Evolutionary conservation across 2,113 vertebrate genomes (phyloP).

Genomic region (Rattus rattus): DNA sequence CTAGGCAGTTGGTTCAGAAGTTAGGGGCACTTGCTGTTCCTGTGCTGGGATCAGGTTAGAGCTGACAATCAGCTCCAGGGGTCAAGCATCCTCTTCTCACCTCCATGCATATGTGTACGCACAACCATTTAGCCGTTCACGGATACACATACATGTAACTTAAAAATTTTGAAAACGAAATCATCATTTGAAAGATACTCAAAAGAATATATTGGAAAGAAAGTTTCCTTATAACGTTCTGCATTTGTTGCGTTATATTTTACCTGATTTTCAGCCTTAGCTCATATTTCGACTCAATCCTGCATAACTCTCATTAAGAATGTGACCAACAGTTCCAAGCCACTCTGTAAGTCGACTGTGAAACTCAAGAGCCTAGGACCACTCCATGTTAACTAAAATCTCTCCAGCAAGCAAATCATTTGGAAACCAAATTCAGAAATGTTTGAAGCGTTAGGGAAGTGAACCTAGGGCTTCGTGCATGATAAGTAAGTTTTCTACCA

Average conservation of each 20-base stretch:
- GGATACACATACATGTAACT: background rate
- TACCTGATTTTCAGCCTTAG: conserved; percentile 6
- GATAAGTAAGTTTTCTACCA: background rate
- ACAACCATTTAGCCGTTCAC: background rate
- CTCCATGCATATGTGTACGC: background rate
- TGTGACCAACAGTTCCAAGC: background rate
- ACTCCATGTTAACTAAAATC: background rate
- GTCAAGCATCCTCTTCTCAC: background rate
- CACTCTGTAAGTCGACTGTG: background rate
- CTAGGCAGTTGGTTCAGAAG: background rate
- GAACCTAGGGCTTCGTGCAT: background rate
- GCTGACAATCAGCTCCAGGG: background rate
- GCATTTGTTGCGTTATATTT: conserved; percentile 17
- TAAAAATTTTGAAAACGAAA: background rate
- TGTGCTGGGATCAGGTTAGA: background rate
- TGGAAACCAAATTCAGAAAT: background rate
- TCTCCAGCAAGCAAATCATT: conserved; percentile 4
- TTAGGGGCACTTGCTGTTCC: background rate
- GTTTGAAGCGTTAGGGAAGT: background rate
- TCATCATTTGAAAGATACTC: background rate
- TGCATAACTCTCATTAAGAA: background rate
- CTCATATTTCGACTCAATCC: conserved; percentile 1
- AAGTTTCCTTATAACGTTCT: background rate
- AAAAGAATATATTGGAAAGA: background rate
- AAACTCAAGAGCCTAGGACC: conserved; percentile 23